phyloP scores from a whole-genome alignment of 2,888 invertebrate species.

The Epinotia demarniana region DNA sequence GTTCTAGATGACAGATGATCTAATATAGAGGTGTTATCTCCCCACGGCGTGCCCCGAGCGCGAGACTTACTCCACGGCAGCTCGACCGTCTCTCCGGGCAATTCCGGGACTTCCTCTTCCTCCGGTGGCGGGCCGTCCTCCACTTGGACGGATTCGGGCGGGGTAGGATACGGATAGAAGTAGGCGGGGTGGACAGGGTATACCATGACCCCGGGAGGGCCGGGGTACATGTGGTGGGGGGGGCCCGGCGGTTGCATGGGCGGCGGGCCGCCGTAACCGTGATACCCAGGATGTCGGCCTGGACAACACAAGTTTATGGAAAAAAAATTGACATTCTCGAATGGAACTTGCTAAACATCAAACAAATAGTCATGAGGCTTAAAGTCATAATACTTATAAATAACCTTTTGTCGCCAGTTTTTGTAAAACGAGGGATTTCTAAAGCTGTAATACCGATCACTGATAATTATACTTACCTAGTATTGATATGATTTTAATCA shows the following conservation, averaged over 20 bases:
- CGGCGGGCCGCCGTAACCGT: slow-evolving; percentile 71
- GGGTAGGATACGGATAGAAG: slow-evolving; percentile 71
- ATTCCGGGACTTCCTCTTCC: slow-evolving; percentile 67
- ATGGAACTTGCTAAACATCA: neutral
- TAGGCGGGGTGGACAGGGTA: slow-evolving; percentile 78
- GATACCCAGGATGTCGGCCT: slow-evolving; percentile 70
- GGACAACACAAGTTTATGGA: slow-evolving; percentile 51
- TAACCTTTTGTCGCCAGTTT: neutral
- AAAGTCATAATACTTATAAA: no score
- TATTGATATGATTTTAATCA: slow-evolving; percentile 18
- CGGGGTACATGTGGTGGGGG: slow-evolving; percentile 59
- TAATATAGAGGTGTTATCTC: slow-evolving; percentile 66
- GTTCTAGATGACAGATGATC: neutral
- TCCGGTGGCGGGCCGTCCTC: slow-evolving; percentile 59
- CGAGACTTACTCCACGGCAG: slow-evolving; percentile 80
- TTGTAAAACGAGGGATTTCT: slow-evolving; percentile 1
- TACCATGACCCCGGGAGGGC: slow-evolving; percentile 64
- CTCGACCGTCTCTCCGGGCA: slow-evolving; percentile 80
- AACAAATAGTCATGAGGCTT: no score
- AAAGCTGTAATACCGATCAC: slow-evolving; percentile 6
- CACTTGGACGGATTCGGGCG: slow-evolving; percentile 57
- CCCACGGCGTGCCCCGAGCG: slow-evolving; percentile 51
- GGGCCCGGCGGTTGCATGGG: slow-evolving; percentile 58
- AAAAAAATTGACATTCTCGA: neutral
- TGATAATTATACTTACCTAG: slow-evolving; percentile 4